Evolutionary conservation across 2,888 invertebrate species (phyloP).

Genomic region (Drosophila koepferae): DNA sequence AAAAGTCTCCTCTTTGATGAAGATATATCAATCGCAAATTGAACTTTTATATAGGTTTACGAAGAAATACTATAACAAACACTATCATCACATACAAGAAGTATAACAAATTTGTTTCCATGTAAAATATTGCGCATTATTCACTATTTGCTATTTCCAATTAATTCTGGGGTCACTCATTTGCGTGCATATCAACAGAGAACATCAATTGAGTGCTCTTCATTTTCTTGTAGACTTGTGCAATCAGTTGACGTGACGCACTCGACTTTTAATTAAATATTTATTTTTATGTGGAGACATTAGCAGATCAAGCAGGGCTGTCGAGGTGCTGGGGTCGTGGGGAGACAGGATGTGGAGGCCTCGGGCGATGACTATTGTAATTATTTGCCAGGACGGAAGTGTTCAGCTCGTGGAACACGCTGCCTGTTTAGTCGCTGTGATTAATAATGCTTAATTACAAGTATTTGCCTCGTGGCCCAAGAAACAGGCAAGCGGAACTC

Average conservation of each 20-base stretch:
- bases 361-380: constrained; percentile 68
- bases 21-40: neutral
- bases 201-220: constrained; percentile 1
- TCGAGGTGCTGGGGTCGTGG: neutral
- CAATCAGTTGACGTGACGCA: constrained; percentile 17
- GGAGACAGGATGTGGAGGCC: constrained; percentile 37
- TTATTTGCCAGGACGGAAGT: constrained; percentile 69
- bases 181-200: neutral
- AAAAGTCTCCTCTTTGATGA: neutral
- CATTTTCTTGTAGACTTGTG: neutral
- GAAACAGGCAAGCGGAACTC: constrained; percentile 26
- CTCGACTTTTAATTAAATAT: constrained; percentile 73
- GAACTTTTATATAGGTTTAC: neutral
- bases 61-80: neutral
- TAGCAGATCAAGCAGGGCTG: constrained; percentile 25
- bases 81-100: neutral
- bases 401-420: constrained; percentile 36
- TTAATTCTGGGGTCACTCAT: neutral
- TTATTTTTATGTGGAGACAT: constrained; percentile 68
- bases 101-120: neutral
- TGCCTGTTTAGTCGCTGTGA: constrained; percentile 69
- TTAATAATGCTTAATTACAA: constrained; percentile 78
- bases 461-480: constrained; percentile 56
- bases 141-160: neutral
- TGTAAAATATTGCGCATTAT: neutral